A percentile compares a stretch with the other conserved stretches of the same genome.
These are phyloP conservation scores for Chitala chitala DNA, from an alignment of 2,113 vertebrate genomes.

Conservation along the genomic window DNA sequence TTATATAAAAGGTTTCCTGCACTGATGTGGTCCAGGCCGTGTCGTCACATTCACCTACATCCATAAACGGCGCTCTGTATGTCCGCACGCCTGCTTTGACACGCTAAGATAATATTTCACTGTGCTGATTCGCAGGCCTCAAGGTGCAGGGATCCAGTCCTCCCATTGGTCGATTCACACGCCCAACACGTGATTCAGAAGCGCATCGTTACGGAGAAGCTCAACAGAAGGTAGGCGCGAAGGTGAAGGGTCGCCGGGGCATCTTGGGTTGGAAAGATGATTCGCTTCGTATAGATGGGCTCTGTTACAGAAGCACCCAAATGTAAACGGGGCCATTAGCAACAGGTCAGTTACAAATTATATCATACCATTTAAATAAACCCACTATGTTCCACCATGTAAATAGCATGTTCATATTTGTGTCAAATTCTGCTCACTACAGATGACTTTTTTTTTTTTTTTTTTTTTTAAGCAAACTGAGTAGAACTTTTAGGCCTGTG, in stretches of 20 bases:
- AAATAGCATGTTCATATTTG: background rate
- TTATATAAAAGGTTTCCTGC: too few species aligned
- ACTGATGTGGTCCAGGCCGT: too few species aligned
- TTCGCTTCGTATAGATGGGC: background rate
- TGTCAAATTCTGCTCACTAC: background rate
- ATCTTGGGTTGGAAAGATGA: background rate
- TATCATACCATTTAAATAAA: background rate
- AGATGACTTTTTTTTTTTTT: too few species aligned
- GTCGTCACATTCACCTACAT: background rate
- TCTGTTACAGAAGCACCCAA: background rate
- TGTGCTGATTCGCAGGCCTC: constrained; percentile 27
- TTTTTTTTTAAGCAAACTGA: constrained; percentile 4
- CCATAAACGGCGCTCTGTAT: too few species aligned
- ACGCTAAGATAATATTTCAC: background rate
- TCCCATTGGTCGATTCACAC: constrained; percentile 82
- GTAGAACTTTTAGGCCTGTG: constrained; percentile 6
- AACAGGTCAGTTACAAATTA: too few species aligned
- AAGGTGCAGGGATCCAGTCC: constrained; percentile 42
- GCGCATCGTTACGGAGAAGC: constrained; percentile 81
- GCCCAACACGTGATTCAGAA: constrained; percentile 85
- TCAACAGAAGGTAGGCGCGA: constrained; percentile 74
- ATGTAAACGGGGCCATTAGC: too few species aligned
- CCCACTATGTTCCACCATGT: background rate
- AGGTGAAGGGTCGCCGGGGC: background rate
- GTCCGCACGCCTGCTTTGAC: background rate